Conservation (phyloP, 2,888 invertebrate genomes). For the Ptilodon capucinus region DNA sequence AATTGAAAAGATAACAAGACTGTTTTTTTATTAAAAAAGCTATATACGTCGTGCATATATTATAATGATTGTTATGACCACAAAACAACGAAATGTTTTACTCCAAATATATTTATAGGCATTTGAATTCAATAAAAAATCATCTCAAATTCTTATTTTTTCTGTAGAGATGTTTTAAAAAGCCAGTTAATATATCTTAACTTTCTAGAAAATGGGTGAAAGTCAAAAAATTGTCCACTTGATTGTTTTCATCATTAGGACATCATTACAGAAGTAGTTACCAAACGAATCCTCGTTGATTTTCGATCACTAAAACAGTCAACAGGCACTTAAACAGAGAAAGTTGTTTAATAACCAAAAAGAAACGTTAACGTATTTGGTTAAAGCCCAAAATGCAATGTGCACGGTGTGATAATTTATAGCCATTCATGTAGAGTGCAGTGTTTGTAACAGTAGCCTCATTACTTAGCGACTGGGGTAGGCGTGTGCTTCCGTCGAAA, state of each 20-base stretch:
- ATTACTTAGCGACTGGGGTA: constrained; percentile 74
- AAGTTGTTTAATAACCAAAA: constrained; percentile 6
- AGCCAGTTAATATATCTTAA: no score
- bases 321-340: constrained; percentile 14
- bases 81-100: no score
- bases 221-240: no score
- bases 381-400: constrained; percentile 39
- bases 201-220: constrained; percentile 2
- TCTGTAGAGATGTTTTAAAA: no score
- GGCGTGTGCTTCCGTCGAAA: constrained; percentile 75
- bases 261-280: constrained; percentile 6
- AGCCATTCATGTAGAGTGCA: constrained; percentile 49
- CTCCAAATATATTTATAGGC: no score
- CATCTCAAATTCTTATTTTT: no score
- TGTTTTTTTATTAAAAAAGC: no score
- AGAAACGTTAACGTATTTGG: constrained; percentile 13
- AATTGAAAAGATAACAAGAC: constrained; percentile 23
- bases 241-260: neutral
- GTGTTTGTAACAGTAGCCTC: constrained; percentile 68
- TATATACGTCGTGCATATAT: no score
- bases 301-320: constrained; percentile 34
- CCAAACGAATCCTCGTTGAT: constrained; percentile 31
- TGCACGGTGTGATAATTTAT: constrained; percentile 35
- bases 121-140: no score
- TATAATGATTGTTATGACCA: no score